phyloP scores from a whole-genome alignment of 1,140 invertebrate genomes.

The Amyelois transitella region DNA sequence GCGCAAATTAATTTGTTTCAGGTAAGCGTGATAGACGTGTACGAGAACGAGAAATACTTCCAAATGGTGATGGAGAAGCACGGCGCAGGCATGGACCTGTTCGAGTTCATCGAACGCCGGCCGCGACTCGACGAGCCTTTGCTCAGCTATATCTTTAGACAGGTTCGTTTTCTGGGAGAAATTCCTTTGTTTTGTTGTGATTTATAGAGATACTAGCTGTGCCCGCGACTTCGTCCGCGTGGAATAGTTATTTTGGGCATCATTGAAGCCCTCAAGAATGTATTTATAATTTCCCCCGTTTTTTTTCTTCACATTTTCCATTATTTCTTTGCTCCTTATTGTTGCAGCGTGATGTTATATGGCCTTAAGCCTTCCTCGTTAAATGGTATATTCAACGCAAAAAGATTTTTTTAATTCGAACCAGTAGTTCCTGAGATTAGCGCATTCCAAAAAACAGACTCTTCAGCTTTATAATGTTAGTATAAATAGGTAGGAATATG shows the following conservation, averaged over 20 bases:
- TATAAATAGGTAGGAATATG: constrained; percentile 78
- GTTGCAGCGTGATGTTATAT: too few relatives aligned
- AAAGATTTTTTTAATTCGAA: too few relatives aligned
- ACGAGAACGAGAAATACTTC: constrained; percentile 82
- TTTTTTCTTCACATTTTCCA: too few relatives aligned
- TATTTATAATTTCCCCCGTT: background rate
- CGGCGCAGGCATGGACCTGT: constrained; percentile 86
- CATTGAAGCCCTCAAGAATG: too few relatives aligned
- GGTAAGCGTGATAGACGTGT: constrained; percentile 81
- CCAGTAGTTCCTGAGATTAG: too few relatives aligned
- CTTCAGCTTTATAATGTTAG: too few relatives aligned
- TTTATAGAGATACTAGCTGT: background rate
- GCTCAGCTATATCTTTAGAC: constrained; percentile 83
- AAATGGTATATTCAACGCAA: too few relatives aligned
- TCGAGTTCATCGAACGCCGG: constrained; percentile 85
- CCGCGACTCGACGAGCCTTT: constrained; percentile 82
- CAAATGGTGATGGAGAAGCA: constrained; percentile 89
- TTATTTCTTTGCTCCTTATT: too few relatives aligned
- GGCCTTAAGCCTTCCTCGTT: too few relatives aligned
- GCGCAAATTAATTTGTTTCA: constrained; percentile 28
- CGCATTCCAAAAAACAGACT: too few relatives aligned
- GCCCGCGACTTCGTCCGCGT: too few relatives aligned
- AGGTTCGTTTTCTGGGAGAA: constrained; percentile 67
- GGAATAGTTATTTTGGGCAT: too few relatives aligned
- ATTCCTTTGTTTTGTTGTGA: background rate